Percentiles rank a stretch among this genome's conserved stretches.
Evolutionary conservation across 2,888 invertebrate genomes (phyloP).

Genomic region (Gastrophysa polygoni): DNA sequence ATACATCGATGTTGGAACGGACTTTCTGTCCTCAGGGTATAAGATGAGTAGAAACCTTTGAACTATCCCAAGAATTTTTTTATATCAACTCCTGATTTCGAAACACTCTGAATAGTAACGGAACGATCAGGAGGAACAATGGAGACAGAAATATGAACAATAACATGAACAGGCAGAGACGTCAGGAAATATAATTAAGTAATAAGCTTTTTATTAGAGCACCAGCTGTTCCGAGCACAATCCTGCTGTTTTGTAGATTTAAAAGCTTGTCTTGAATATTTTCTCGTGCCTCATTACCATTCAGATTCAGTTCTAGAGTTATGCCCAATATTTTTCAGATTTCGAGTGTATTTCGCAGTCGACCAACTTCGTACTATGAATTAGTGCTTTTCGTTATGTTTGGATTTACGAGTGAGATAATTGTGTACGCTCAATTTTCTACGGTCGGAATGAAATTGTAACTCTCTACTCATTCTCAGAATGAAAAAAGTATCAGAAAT

Average conservation of each 20-base stretch:
- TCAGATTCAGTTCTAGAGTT: slow-evolving; percentile 29
- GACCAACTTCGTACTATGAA: neutral
- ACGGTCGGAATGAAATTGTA: neutral
- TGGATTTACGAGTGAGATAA: neutral
- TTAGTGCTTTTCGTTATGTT: neutral
- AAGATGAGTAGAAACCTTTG: too few species aligned
- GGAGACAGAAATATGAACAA: neutral
- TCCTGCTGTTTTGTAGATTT: slow-evolving; percentile 44
- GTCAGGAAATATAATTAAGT: slow-evolving; percentile 44
- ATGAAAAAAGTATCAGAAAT: too few species aligned
- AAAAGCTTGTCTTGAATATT: slow-evolving; percentile 30
- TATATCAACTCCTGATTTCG: too few species aligned
- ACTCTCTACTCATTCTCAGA: neutral
- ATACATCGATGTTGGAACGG: too few species aligned
- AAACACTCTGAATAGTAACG: too few species aligned
- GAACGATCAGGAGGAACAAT: too few species aligned
- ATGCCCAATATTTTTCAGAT: slow-evolving; percentile 18
- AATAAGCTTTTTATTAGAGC: slow-evolving; percentile 46
- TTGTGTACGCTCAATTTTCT: neutral
- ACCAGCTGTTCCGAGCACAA: slow-evolving; percentile 47
- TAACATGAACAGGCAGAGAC: slow-evolving; percentile 39
- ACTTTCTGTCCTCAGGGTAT: too few species aligned
- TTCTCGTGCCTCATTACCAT: slow-evolving; percentile 35
- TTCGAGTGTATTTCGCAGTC: neutral
- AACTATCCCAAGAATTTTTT: too few species aligned